Evolutionary conservation across 1,140 invertebrate species (phyloP), one percentile per base, ranked within the genome.

Genomic region (Harpegnathos saltator): DNA sequence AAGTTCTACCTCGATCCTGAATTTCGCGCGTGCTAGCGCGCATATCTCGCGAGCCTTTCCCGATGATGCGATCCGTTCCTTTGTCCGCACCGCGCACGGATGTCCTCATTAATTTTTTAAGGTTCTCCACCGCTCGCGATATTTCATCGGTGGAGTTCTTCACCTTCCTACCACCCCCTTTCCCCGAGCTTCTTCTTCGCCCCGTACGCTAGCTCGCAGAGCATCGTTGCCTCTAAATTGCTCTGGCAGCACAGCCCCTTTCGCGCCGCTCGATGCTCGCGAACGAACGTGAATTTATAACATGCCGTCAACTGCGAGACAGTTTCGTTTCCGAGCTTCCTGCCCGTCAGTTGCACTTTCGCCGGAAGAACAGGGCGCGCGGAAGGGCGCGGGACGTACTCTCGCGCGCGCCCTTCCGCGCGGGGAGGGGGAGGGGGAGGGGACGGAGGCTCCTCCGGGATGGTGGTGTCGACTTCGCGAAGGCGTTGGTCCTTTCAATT

Each of bases 401-500:
- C 48, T 26, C 58, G 38, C 26, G n/a, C 38, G 59, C 29, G 48
- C 61, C 44, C 50, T 24, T 52, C 22, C 50, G 44, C n/a, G 73
- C n/a, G n/a, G n/a, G n/a, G n/a, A n/a, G n/a, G n/a, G n/a, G n/a
- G n/a, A n/a, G n/a, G 19, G 29, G 17, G 50, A 62, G 69, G 71
- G 72, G 29, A 62, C 56, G 38, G 50, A 54, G 26, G 62, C 29
- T 84, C 62, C 61, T 33, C n/a, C n/a, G n/a, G 26, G 62, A 48
- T n/a, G 44, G 68, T 50, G 73, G 59, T 69, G 83, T 85, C 65
- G 84, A 74, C 19, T 63, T 73, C 83, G 71, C 66, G 44, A 62
- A 85, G 83, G 73, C 74, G 86, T 89, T 78, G 50, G 86, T 80
- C 80, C 84, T 89, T 89, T 89, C 80, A 85, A 89, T 89, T 88